These are phyloP conservation scores for Drosophila parthenogenetica DNA, from an alignment of 2,888 invertebrate species.

Conservation along the genomic window DNA sequence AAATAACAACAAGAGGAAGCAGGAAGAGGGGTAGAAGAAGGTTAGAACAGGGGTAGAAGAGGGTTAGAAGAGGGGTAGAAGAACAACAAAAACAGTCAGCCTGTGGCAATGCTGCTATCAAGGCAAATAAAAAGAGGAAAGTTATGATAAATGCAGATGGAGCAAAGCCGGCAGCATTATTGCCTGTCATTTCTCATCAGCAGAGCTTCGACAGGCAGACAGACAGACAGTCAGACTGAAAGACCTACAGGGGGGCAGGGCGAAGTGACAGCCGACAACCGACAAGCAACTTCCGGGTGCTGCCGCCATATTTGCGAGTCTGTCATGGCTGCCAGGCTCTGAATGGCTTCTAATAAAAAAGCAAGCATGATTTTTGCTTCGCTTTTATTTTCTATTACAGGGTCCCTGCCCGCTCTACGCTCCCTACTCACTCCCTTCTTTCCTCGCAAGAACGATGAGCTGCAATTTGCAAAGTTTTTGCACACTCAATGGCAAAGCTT, in stretches of 20 bases:
- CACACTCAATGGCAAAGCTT: slow-evolving; percentile 41
- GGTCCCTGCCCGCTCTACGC: background rate
- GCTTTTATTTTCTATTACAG: slow-evolving; percentile 76
- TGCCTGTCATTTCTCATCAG: slow-evolving; percentile 81
- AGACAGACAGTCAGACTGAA: slow-evolving; percentile 17
- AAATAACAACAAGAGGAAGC: slow-evolving; percentile 28
- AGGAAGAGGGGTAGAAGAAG: background rate
- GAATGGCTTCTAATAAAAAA: slow-evolving; percentile 74
- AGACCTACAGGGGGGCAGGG: background rate
- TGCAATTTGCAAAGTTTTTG: slow-evolving; percentile 77
- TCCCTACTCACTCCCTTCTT: too few relatives aligned
- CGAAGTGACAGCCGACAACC: slow-evolving; percentile 24
- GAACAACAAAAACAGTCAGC: slow-evolving; percentile 31
- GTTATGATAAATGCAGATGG: slow-evolving; percentile 81
- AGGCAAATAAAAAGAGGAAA: slow-evolving; percentile 70
- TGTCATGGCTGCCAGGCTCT: slow-evolving; percentile 65
- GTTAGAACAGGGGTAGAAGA: slow-evolving; percentile 10
- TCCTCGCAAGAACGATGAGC: slow-evolving; percentile 66
- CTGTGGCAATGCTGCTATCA: slow-evolving; percentile 50
- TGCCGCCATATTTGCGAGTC: slow-evolving; percentile 70
- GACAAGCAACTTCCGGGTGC: slow-evolving; percentile 75
- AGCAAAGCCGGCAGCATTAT: slow-evolving; percentile 73
- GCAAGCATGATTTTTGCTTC: slow-evolving; percentile 66
- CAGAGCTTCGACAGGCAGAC: slow-evolving; percentile 35
- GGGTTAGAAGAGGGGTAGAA: slow-evolving; percentile 3